These are phyloP conservation scores for Drosophila fuyamai DNA, from an alignment of 1,140 invertebrate species.

Conservation along the genomic window DNA sequence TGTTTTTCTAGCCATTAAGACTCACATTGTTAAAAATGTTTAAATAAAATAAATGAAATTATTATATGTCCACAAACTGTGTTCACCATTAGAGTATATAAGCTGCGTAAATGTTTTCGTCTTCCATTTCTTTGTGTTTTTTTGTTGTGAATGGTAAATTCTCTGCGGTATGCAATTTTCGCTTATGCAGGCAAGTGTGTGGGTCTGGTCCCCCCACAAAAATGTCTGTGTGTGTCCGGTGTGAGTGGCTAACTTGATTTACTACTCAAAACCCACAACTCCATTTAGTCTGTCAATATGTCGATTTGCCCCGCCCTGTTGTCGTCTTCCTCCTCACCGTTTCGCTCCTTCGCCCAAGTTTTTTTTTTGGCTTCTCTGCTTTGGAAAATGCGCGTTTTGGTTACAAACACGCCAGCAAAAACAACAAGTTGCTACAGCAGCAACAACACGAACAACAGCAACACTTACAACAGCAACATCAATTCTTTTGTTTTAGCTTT, in stretches of 20 bases:
- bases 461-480: constrained; percentile 24
- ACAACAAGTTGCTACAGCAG: constrained; percentile 37
- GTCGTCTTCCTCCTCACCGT: constrained; percentile 42
- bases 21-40: too few relatives aligned
- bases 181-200: constrained; percentile 65
- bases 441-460: constrained; percentile 28
- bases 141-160: constrained; percentile 48
- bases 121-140: neutral
- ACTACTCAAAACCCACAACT: constrained; percentile 84
- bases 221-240: constrained; percentile 34
- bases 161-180: constrained; percentile 70
- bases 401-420: constrained; percentile 59
- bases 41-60: too few relatives aligned
- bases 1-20: too few relatives aligned
- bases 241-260: constrained; percentile 80
- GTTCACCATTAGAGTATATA: neutral
- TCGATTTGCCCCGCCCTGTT: constrained; percentile 76
- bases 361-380: constrained; percentile 38
- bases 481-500: constrained; percentile 52
- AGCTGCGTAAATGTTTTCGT: neutral
- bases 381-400: constrained; percentile 78
- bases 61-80: too few relatives aligned
- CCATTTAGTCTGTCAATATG: constrained; percentile 84
- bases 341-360: constrained; percentile 4
- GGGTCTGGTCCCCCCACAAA: constrained; percentile 15